Conservation (phyloP, 2,113 vertebrate species). For the Lampris megalopsis region DNA sequence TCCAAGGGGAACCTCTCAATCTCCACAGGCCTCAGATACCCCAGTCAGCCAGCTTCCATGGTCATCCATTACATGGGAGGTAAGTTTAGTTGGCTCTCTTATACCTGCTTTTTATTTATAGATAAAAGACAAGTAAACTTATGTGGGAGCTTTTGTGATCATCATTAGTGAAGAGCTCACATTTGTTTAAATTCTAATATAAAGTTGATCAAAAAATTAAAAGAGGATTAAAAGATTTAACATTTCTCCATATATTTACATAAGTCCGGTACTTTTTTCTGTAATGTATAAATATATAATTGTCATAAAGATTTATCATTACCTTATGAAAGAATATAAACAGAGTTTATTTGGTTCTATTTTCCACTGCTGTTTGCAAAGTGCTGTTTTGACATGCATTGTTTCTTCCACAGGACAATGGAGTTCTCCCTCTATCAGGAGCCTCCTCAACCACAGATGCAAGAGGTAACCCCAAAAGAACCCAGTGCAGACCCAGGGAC, state of each 20-base stretch:
- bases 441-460: constrained; percentile 80
- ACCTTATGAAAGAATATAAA: no score
- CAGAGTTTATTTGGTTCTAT: neutral
- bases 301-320: no score
- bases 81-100: constrained; percentile 57
- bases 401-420: constrained; percentile 81
- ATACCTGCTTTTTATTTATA: neutral
- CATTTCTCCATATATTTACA: no score
- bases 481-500: constrained; percentile 86
- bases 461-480: constrained; percentile 83
- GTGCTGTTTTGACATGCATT: constrained; percentile 41
- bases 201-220: neutral
- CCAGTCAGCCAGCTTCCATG: constrained; percentile 91
- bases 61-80: constrained; percentile 89
- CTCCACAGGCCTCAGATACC: constrained; percentile 84
- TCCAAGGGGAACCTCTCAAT: constrained; percentile 79
- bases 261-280: no score
- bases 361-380: constrained; percentile 2
- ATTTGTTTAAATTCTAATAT: neutral
- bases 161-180: neutral
- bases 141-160: neutral
- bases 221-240: no score
- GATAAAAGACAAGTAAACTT: no score
- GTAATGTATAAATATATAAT: no score
- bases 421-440: constrained; percentile 88